These are phyloP conservation scores for Agonopterix arenella DNA, from an alignment of 2,888 invertebrate genomes.

Conservation along the genomic window DNA sequence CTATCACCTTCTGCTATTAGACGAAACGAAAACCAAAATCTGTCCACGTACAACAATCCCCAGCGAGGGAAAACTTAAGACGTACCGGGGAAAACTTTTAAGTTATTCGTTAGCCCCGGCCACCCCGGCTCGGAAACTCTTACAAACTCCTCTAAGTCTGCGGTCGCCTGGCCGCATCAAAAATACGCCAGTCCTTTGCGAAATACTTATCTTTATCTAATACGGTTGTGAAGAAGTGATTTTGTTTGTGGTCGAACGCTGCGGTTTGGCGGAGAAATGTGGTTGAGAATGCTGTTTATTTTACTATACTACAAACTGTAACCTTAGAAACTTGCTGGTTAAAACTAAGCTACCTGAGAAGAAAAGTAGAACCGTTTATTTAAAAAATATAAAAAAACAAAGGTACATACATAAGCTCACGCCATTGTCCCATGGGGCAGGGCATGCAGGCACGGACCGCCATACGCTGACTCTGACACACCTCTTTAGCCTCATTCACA, in stretches of 20 bases:
- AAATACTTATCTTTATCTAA: conserved; percentile 3
- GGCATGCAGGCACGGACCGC: no score
- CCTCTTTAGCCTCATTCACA: no score
- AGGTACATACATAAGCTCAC: no score
- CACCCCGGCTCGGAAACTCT: conserved; percentile 3
- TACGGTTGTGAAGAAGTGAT: conserved; percentile 9
- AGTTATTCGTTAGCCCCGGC: conserved; percentile 26
- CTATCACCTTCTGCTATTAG: neutral
- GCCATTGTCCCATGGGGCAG: no score
- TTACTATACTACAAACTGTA: no score
- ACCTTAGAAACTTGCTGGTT: no score
- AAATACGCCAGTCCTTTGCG: conserved; percentile 16
- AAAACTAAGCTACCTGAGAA: no score
- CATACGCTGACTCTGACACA: no score
- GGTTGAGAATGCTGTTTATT: no score
- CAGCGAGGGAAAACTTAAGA: conserved; percentile 14
- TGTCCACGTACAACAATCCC: conserved; percentile 13
- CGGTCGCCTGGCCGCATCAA: conserved; percentile 23
- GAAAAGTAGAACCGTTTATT: no score
- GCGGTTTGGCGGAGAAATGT: conserved; percentile 3
- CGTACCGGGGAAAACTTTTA: conserved; percentile 27
- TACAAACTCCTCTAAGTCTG: conserved; percentile 23
- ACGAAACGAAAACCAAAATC: conserved; percentile 12
- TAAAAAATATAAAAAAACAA: no score
- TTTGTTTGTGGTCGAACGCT: conserved; percentile 6